Percentiles rank a stretch among this genome's conserved stretches.
These are phyloP conservation scores for Orientallactaga bullata DNA, from an alignment of 2,113 vertebrate species.

Conservation along the genomic window DNA sequence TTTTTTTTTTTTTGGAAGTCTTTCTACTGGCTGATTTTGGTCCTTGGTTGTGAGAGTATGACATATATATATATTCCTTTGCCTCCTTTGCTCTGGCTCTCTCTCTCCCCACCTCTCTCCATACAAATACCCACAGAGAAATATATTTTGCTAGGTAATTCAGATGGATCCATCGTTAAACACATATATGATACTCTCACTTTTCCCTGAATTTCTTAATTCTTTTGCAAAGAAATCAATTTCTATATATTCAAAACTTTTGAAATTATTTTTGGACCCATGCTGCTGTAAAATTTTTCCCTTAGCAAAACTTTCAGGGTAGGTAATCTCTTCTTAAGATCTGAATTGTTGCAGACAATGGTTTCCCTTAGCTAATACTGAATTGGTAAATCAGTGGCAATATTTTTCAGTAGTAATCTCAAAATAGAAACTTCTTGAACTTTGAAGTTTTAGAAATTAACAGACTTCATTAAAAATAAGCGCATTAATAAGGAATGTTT, in stretches of 20 bases:
- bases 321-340: neutral
- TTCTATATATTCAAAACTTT: neutral
- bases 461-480: slow-evolving; percentile 46
- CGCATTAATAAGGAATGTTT: slow-evolving; percentile 59
- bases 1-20: too few relatives aligned
- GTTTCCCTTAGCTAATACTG: slow-evolving; percentile 28
- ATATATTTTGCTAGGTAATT: neutral
- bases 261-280: neutral
- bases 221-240: neutral
- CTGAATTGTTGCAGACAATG: slow-evolving; percentile 17
- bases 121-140: too few relatives aligned
- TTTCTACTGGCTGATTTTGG: neutral
- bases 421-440: slow-evolving; percentile 59
- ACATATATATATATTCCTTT: too few relatives aligned
- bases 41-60: neutral
- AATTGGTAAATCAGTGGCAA: neutral
- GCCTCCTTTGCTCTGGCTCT: neutral
- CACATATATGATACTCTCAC: neutral
- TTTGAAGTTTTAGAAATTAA: slow-evolving; percentile 68
- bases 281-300: slow-evolving; percentile 29
- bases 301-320: neutral
- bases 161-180: neutral
- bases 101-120: too few relatives aligned
- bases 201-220: neutral
- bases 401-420: slow-evolving; percentile 64